Base-by-base conservation (phyloP, 2,888 invertebrate species). In the Sipunculus nudus region DNA sequence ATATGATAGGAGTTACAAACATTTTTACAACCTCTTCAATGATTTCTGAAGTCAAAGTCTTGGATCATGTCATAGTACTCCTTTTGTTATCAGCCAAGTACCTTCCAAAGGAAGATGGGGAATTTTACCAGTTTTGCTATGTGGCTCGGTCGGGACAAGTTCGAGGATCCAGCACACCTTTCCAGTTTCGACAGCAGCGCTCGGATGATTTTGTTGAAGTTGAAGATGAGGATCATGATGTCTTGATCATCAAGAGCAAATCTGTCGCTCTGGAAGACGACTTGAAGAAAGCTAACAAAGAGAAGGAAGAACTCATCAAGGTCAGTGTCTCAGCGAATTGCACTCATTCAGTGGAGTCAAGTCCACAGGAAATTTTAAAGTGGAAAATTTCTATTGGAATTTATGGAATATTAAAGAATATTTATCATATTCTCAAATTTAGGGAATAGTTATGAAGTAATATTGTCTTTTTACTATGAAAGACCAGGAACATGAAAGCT, bases 61-160 rank as follows among this genome's bases (percentile, higher is more conserved):
- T n/a, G n/a, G n/a, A n/a, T n/a, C n/a, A n/a, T n/a, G n/a, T n/a
- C n/a, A n/a, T n/a, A n/a, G n/a, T n/a, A n/a, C n/a, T n/a, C n/a
- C 26, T 13, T 25, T 46, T 54, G n/a, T 58, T 69, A 67, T 1
- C 72, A 81, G 81, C 77, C 21, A 67, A 73, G 29, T 66, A 71
- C 25, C 57, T 83, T 53, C 83, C 83, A 0, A 73, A 76, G 32
- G 81, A 83, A 63, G 82, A 82, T 71, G 80, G 80, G 6, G 82
- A 83, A 59, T 83, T 82, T 58, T 83, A 83, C 68, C 83, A 83
- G 75, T 83, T 83, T 67, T 82, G 81, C 60, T 83, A 82, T 55
- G 78, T 82, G 45, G 73, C 76, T 19, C 72, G 73, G 29, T 66
- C 68, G 19, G 76, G 76, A 3, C 76, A 78, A 49, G 77, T 82